Base-by-base conservation (phyloP, 2,888 invertebrate species). In the Tridacna gigas region DNA sequence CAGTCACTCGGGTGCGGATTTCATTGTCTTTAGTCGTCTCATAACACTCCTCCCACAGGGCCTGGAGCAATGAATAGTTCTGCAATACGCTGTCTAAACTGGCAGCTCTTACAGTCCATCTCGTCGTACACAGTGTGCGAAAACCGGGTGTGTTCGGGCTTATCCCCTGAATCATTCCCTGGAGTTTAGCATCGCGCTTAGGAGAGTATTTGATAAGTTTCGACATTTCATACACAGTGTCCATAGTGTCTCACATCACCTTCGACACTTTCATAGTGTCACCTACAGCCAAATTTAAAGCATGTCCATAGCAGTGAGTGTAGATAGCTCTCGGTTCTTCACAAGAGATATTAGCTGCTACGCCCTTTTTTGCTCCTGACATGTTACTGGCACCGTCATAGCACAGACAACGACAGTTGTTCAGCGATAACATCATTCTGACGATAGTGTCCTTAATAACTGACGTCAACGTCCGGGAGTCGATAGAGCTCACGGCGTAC, bases 311-410 rank as follows among this genome's bases (percentile, higher is more conserved):
- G n/a, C 2, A 89, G 77, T 89, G 89, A 11, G 82, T 88, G 51
- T 84, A 86, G 20, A 89, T 26, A 11, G 88, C 86, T 60, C 77
- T 74, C 22, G 82, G 77, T 74, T 84, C 80, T 25, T 73, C 26
- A 20, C 18, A 37, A 26, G 15, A n/a, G 20, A 86, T 83, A 45
- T 77, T 69, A 5, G 81, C 63, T 12, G 86, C 85, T 4, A 89
- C 86, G 13, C 90, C 86, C 11, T 71, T 73, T 63, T 82, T 86
- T 61, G 74, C 65, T 25, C 82, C 86, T 18, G 84, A 75, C 86
- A 90, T 90, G 26, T 80, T 83, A 51, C 77, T 81, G 13, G 89
- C 88, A n/a, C 77, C 84, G 77, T 86, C 88, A 45, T 89, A 89
- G 48, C 86, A 86, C 63, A 85, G 88, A 11, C 89, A 87, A 65